These are phyloP conservation scores for Brachionus paranguensis DNA, from an alignment of 1,140 invertebrate genomes.

Conservation along the genomic window DNA sequence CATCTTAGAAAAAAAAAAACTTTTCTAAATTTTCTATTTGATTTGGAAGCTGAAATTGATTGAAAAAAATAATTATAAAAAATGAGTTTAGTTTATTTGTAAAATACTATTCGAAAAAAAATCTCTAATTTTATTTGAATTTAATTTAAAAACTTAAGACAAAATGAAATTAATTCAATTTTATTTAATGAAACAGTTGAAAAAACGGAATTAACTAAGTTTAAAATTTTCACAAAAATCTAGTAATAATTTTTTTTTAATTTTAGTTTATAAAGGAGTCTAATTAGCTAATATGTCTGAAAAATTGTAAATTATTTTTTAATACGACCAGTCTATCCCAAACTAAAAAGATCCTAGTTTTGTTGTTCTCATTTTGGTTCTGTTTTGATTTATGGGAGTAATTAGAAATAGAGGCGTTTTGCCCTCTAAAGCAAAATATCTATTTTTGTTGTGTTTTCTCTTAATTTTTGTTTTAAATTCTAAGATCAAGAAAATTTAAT, in stretches of 20 bases:
- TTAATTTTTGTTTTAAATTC: not conserved
- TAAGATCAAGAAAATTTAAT: not conserved
- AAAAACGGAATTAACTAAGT: too few relatives aligned
- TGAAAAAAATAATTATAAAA: too few relatives aligned
- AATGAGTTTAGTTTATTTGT: too few relatives aligned
- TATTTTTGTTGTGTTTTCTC: not conserved
- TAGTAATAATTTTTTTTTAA: too few relatives aligned
- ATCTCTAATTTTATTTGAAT: too few relatives aligned
- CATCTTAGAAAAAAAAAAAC: not conserved
- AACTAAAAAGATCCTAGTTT: not conserved
- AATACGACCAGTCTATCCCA: not conserved
- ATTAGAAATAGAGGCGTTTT: not conserved
- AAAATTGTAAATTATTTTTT: not conserved
- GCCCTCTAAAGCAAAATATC: not conserved
- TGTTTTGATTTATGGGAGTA: not conserved
- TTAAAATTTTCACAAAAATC: too few relatives aligned
- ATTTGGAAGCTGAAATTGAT: not conserved
- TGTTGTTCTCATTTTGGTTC: not conserved
- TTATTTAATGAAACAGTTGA: too few relatives aligned
- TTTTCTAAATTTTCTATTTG: not conserved
- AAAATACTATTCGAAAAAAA: too few relatives aligned
- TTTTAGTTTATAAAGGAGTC: not conserved
- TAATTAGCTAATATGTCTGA: not conserved
- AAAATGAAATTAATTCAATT: too few relatives aligned
- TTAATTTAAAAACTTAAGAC: too few relatives aligned